Percentiles rank a stretch among this genome's conserved stretches.
Conservation (phyloP, 2,797 vertebrate genomes). For the Setipinna tenuifilis region DNA sequence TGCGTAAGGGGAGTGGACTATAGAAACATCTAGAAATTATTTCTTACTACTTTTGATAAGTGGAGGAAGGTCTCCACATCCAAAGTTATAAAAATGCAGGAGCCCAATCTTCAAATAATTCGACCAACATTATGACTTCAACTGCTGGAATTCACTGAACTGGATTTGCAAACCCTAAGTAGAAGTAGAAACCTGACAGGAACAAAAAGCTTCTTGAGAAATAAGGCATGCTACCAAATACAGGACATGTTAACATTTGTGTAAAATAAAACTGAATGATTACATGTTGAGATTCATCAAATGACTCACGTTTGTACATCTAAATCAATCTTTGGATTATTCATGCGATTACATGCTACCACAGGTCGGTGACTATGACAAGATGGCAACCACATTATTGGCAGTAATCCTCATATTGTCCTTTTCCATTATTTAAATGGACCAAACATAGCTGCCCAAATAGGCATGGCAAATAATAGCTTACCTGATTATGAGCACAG, state of each 20-base stretch:
- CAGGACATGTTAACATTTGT: not conserved
- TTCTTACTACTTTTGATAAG: not conserved
- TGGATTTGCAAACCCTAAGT: not conserved
- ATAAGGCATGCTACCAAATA: not conserved
- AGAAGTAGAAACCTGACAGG: not conserved
- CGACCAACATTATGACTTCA: not conserved
- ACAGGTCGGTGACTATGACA: not conserved
- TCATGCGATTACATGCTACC: not conserved
- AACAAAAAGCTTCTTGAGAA: not conserved
- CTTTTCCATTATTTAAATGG: not conserved
- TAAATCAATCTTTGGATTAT: not conserved
- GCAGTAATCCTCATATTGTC: not conserved
- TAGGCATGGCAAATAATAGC: not conserved
- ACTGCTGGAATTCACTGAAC: too few relatives aligned
- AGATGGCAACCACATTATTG: not conserved
- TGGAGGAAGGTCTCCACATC: not conserved
- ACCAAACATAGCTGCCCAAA: not conserved
- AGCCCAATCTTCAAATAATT: not conserved
- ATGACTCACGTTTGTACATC: not conserved
- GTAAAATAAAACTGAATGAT: not conserved
- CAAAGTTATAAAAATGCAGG: not conserved
- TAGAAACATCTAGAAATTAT: conserved; percentile 5
- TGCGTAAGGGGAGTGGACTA: not conserved
- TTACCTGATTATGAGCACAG: not conserved
- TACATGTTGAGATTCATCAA: not conserved